These are phyloP conservation scores for Carterocephalus palaemon DNA, from an alignment of 2,888 invertebrate species.

Conservation along the genomic window DNA sequence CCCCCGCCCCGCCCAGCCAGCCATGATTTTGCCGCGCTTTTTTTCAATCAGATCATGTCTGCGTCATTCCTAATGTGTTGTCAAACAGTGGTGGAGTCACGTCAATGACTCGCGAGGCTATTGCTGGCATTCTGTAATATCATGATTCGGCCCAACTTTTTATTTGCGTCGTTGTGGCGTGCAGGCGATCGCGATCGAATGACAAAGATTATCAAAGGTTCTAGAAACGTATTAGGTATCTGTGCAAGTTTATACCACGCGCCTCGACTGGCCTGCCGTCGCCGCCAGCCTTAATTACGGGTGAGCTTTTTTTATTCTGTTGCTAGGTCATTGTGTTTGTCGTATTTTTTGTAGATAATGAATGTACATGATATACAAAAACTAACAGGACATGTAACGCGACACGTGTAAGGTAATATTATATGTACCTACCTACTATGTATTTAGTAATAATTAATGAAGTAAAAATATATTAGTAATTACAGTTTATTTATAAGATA, in stretches of 20 bases:
- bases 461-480: no score
- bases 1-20: conserved; percentile 65
- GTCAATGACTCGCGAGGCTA: conserved; percentile 40
- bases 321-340: conserved; percentile 1
- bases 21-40: conserved; percentile 73
- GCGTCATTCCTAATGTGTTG: conserved; percentile 68
- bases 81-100: conserved; percentile 61
- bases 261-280: neutral
- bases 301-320: conserved; percentile 16
- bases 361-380: conserved; percentile 7
- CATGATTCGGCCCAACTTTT: conserved; percentile 36
- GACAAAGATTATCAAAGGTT: conserved; percentile 15
- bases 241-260: conserved; percentile 12
- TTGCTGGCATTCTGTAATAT: conserved; percentile 37
- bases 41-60: conserved; percentile 58
- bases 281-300: conserved; percentile 1
- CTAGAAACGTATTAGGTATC: conserved; percentile 25
- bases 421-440: neutral
- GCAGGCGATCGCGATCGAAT: conserved; percentile 26
- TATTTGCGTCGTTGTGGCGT: conserved; percentile 35
- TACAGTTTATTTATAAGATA: no score
- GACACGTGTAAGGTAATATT: neutral
- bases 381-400: neutral
- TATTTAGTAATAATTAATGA: no score
- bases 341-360: conserved; percentile 6